These are phyloP conservation scores for Crocuta crocuta DNA, from an alignment of 2,113 vertebrate species.

Conservation along the genomic window DNA sequence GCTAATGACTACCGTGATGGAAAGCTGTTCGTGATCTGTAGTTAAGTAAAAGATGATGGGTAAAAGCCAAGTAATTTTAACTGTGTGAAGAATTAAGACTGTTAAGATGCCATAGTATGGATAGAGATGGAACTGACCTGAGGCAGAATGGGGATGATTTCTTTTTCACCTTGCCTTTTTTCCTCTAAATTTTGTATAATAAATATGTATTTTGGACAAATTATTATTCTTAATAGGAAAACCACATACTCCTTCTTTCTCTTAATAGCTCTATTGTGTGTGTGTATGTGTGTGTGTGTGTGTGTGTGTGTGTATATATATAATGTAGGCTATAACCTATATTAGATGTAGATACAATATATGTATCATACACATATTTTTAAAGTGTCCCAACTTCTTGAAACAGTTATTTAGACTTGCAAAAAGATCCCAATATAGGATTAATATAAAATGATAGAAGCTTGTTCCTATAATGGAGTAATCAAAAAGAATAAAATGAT, in stretches of 20 bases:
- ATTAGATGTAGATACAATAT: too few relatives aligned
- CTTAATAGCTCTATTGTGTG: neutral
- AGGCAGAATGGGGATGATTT: neutral
- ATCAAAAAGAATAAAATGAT: conserved; percentile 6
- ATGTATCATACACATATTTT: neutral
- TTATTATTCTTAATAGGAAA: neutral
- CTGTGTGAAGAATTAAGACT: neutral
- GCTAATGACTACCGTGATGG: neutral
- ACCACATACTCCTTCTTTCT: neutral
- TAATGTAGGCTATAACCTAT: too few relatives aligned
- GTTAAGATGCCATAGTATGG: neutral
- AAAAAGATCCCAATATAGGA: neutral
- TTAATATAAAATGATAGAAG: neutral
- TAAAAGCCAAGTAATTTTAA: neutral
- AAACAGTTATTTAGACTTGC: neutral
- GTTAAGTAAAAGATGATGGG: neutral
- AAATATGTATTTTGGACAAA: neutral
- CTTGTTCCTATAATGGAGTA: neutral
- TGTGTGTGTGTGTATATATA: neutral
- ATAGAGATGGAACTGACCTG: neutral
- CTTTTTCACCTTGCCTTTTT: neutral
- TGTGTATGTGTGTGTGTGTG: neutral
- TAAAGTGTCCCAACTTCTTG: neutral
- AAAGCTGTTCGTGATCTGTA: neutral
- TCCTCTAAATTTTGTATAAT: neutral